Conservation (phyloP, 2,113 vertebrate species). For the Sturnus vulgaris region DNA sequence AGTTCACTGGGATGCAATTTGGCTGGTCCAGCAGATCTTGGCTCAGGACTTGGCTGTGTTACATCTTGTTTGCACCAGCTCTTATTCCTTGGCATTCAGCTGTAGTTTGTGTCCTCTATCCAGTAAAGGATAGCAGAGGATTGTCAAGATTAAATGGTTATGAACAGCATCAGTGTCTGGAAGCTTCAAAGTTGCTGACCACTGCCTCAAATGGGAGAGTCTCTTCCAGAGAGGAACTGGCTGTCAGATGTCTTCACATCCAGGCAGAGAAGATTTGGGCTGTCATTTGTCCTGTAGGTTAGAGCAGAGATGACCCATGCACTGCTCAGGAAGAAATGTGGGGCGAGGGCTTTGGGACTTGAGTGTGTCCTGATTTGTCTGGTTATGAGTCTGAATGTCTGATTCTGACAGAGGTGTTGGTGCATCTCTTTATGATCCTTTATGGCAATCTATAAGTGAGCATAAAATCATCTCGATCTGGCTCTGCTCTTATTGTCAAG, state of each 20-base stretch:
- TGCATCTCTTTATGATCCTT: neutral
- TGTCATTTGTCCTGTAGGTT: neutral
- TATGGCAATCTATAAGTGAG: neutral
- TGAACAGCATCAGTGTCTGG: neutral
- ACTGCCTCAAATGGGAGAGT: neutral
- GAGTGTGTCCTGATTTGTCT: neutral
- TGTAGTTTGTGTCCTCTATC: neutral
- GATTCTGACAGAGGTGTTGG: neutral
- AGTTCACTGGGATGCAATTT: neutral
- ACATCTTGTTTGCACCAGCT: neutral
- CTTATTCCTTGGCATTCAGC: neutral
- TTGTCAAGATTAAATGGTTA: neutral
- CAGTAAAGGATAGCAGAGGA: neutral
- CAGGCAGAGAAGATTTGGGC: neutral
- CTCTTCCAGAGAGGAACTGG: neutral
- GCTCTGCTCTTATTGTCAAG: neutral
- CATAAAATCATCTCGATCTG: neutral
- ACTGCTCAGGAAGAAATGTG: neutral
- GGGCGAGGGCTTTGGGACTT: neutral
- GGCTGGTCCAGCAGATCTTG: neutral
- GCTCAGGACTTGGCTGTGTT: neutral
- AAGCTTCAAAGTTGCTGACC: neutral
- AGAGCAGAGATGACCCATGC: neutral
- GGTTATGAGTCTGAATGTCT: neutral
- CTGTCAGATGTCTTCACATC: neutral